Evolutionary conservation across 2,888 invertebrate genomes (phyloP), one percentile per base, ranked within the genome.

Genomic region (Pseudoips prasinana): DNA sequence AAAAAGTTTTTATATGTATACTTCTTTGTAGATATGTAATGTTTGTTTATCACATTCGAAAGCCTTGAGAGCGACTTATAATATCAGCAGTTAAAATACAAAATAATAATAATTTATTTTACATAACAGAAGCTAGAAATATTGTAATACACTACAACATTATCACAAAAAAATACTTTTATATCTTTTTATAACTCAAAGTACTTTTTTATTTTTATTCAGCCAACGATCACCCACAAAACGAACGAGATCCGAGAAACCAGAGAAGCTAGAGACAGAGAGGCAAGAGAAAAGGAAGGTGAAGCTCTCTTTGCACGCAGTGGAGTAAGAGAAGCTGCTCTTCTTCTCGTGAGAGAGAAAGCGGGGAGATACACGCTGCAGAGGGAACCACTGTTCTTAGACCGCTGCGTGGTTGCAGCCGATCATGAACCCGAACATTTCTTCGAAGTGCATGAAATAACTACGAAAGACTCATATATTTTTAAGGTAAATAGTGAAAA

Each of bases 381-480:
- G 58, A 91, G 97, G 89, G 98, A 98, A 73, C 98, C 98, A 20
- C 90, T 98, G 54, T 95, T 94, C 82, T 90, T 98, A 67, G 96
- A 97, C 76, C 92, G 96, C 64, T 97, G 98, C 82, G 95, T 98
- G 49, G 94, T 98, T 36, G 95, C 94, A 33, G 94, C 95, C 31
- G 97, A 97, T 76, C 94, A 95, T 39, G 97, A 97, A 60, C 94
- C 94, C 74, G 96, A 96, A 73, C 97, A 97, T 77, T 96, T 96
- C 80, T 98, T 98, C 77, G 98, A 98, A 90, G 93, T 98, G 52
- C 96, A 97, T 83, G 97, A 98, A 86, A 92, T 96, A 51, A 93
- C 95, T 50, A 94, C 96, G 41, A 97, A 96, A 86, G 98, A 98
- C 78, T 95, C 97, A 36, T 96, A 95, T 84, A 94, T 97, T 80